phyloP scores from a whole-genome alignment of 1,140 invertebrate species.

The Pollicipes pollicipes region DNA sequence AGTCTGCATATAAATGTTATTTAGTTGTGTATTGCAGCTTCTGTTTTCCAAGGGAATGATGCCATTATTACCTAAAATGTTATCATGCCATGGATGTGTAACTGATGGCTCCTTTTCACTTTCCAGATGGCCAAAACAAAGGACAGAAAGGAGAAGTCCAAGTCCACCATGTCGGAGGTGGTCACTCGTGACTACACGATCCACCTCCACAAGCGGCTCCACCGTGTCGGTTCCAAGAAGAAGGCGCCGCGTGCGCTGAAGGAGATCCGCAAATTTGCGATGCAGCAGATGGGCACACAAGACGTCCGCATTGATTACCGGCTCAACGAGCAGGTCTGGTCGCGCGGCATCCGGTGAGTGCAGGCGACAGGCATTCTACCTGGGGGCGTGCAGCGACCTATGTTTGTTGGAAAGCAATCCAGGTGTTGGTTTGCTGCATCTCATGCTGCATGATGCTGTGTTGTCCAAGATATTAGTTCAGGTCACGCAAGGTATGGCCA shows the following conservation, averaged over 20 bases:
- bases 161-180: slow-evolving; percentile 90
- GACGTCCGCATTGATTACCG: slow-evolving; percentile 95
- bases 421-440: too few species aligned
- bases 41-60: too few species aligned
- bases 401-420: not conserved
- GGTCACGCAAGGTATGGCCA: too few species aligned
- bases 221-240: slow-evolving; percentile 93
- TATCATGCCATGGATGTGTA: too few species aligned
- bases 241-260: slow-evolving; percentile 90
- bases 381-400: slow-evolving; percentile 6
- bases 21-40: too few species aligned
- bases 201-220: slow-evolving; percentile 90
- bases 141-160: slow-evolving; percentile 15
- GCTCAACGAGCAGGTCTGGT: slow-evolving; percentile 96
- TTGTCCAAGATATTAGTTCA: too few species aligned
- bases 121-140: not conserved
- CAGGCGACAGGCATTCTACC: not conserved
- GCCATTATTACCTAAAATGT: too few species aligned
- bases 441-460: too few species aligned
- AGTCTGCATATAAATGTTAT: too few species aligned
- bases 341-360: slow-evolving; percentile 83
- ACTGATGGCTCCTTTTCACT: too few species aligned
- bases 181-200: slow-evolving; percentile 97
- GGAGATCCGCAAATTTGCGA: slow-evolving; percentile 91
- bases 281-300: slow-evolving; percentile 93